phyloP scores from a whole-genome alignment of 2,113 vertebrate genomes.

The Bufo bufo region DNA sequence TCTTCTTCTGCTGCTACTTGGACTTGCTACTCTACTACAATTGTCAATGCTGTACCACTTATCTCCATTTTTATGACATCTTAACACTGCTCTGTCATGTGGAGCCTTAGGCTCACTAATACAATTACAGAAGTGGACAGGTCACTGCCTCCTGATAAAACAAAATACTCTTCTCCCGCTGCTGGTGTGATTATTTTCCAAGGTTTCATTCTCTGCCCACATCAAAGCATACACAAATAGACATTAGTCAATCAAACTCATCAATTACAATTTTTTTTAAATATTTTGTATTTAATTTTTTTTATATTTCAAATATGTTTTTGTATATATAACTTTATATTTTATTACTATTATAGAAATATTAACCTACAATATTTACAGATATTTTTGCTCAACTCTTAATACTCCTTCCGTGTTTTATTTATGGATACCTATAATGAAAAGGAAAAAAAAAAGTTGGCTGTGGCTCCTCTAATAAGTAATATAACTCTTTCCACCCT shows the following conservation, averaged over 20 bases:
- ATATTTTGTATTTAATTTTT: too few species aligned
- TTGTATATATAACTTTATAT: not conserved
- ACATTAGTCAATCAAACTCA: not conserved
- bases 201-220: not conserved
- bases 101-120: too few species aligned
- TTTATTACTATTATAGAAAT: not conserved
- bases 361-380: too few species aligned
- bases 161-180: not conserved
- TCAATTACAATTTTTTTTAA: not conserved
- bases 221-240: too few species aligned
- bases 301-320: too few species aligned
- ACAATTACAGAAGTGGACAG: not conserved
- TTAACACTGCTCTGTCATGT: too few species aligned
- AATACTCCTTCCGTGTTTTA: not conserved
- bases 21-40: too few species aligned
- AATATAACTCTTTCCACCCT: slow-evolving; percentile 41
- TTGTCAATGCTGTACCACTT: too few species aligned
- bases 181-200: not conserved
- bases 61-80: too few species aligned
- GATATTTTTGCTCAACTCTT: not conserved
- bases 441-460: slow-evolving; percentile 21
- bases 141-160: not conserved
- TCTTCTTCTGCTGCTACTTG: too few species aligned
- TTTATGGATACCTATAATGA: slow-evolving; percentile 17
- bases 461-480: slow-evolving; percentile 8